Evolutionary conservation across 2,797 vertebrate species (phyloP).

Genomic region (Anabacerthia variegaticeps): DNA sequence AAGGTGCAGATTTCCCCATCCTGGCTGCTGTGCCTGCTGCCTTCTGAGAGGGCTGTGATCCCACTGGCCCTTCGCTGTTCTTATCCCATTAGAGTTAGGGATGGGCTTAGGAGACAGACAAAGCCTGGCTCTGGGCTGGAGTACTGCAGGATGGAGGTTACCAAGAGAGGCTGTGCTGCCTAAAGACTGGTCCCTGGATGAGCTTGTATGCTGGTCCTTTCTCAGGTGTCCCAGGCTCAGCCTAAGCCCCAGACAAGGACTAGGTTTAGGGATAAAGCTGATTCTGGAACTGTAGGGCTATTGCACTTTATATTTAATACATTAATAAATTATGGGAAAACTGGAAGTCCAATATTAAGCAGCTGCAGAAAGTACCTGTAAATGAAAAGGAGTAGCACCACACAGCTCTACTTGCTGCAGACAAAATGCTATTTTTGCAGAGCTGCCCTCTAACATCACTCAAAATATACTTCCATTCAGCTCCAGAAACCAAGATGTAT

Average conservation of each 20-base stretch:
- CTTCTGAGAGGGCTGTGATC: neutral
- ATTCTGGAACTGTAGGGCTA: neutral
- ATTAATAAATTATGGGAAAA: neutral
- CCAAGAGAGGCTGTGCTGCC: rapidly evolving
- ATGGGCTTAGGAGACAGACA: neutral
- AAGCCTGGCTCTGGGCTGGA: neutral
- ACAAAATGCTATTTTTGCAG: neutral
- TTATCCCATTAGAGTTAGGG: neutral
- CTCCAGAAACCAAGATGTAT: neutral
- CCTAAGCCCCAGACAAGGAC: neutral
- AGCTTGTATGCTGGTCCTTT: neutral
- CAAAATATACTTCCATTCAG: neutral
- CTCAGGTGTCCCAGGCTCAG: neutral
- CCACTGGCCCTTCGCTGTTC: neutral
- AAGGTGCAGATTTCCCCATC: neutral
- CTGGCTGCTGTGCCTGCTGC: neutral
- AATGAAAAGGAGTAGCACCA: neutral
- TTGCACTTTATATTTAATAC: neutral
- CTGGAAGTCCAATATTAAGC: neutral
- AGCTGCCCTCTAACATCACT: neutral
- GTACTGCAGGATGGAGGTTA: neutral
- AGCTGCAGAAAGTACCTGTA: neutral
- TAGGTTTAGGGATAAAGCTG: neutral
- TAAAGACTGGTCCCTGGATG: neutral
- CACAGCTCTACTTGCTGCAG: neutral